Percentiles rank a stretch among this genome's conserved stretches.
Conservation (phyloP, 92 coral and sea anemone genomes). For the Parazoanthus atlanticus region DNA sequence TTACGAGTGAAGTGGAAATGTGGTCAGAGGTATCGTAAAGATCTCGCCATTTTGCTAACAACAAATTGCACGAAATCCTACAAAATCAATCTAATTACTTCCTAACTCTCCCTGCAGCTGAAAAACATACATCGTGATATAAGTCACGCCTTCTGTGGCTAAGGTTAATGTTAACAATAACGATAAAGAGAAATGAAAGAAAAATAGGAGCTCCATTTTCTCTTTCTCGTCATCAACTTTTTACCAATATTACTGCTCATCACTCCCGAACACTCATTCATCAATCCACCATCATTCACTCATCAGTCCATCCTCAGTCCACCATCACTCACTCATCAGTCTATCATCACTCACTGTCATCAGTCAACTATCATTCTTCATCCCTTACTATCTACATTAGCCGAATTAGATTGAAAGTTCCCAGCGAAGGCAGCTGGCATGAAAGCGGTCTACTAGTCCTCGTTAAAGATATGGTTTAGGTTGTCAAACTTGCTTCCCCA, state of each 20-base stretch:
- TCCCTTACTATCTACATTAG: not conserved
- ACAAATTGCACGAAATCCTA: too few species aligned
- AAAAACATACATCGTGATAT: too few species aligned
- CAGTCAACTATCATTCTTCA: not conserved
- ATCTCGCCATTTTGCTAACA: not conserved
- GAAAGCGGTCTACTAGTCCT: slow-evolving; percentile 57
- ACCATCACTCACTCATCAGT: not conserved
- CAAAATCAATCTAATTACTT: too few species aligned
- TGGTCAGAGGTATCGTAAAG: not conserved
- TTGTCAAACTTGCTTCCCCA: slow-evolving; percentile 96
- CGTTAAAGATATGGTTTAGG: slow-evolving; percentile 87
- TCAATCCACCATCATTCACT: not conserved
- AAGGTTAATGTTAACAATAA: too few species aligned
- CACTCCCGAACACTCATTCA: not conserved
- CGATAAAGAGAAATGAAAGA: not conserved
- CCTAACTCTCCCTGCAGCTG: too few species aligned
- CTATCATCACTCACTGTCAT: not conserved
- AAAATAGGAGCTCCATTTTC: not conserved
- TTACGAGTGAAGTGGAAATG: not conserved
- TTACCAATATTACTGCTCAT: too few species aligned
- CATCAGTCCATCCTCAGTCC: not conserved
- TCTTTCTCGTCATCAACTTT: too few species aligned
- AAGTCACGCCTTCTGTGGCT: not conserved
- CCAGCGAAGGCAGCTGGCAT: not conserved
- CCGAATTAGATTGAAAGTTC: not conserved